Base-by-base conservation (phyloP, 2,888 invertebrate genomes). In the Vannuccia rotundouncinata region DNA sequence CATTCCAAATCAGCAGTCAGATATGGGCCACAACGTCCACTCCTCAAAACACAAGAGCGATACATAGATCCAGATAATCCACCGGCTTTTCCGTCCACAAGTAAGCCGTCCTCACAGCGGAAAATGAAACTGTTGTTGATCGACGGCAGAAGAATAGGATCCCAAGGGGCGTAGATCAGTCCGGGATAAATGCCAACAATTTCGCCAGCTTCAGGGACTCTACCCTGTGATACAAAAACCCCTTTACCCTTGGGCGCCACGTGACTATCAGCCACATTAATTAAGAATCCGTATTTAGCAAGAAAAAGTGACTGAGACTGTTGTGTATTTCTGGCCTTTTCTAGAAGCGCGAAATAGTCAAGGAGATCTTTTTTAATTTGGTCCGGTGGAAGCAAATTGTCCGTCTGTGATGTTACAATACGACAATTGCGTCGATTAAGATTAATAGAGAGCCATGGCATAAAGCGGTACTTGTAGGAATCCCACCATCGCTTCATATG, bases 51-150 rank as follows among this genome's bases (percentile, higher is more conserved):
- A 83, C 89, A 89, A 0, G 89, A 89, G 78, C 85, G 89, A 84
- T 85, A 90, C 75, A 90, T 84, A 31, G 85, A 84, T 82, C 85
- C 88, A 1, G 90, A 90, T 0, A 90, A 82, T 17, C 88, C 85
- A 75, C 85, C 85, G 83, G 89, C 87, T 82, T 89, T 89, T 0
- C 90, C 90, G 84, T 90, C 90, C 81, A 90, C 85, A 45, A 88
- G 85, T 1, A 88, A 78, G 0, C 89, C 88, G 84, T 90, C 90
- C 74, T 86, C 84, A 83, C 90, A 90, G 1, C 89, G 85, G 82
- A 90, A 89, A n/a, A 90, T 86, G 82, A 88, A 90, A 5, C 86
- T 85, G 83, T 90, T 90, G 0, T 85, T 86, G 28, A 90, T 80
- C 31, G 89, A 89, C 80, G 88, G 89, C 5, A 89, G 84, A 28